Percentiles rank a stretch among this genome's conserved stretches.
Evolutionary conservation across 2,113 vertebrate species (phyloP).

Genomic region (Thunnus thynnus): DNA sequence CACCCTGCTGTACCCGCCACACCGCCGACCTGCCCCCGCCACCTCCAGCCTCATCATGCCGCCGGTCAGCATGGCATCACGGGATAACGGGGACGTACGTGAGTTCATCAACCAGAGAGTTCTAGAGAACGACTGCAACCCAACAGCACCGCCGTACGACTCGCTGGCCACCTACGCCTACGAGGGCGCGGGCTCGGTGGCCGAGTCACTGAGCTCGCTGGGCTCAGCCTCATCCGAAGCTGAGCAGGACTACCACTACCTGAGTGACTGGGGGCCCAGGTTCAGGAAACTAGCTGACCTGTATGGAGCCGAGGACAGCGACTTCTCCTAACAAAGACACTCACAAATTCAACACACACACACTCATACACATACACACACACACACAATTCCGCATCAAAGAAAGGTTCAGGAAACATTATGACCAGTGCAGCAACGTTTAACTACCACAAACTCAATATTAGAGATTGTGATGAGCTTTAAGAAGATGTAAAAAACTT

Average conservation of each 20-base stretch:
- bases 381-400: not conserved
- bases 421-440: not conserved
- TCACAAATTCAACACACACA: not conserved
- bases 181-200: slow-evolving; percentile 93
- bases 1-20: slow-evolving; percentile 84
- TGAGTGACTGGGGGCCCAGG: slow-evolving; percentile 96
- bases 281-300: slow-evolving; percentile 96
- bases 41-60: slow-evolving; percentile 65
- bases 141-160: slow-evolving; percentile 94
- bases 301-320: slow-evolving; percentile 91
- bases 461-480: slow-evolving; percentile 34
- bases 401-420: not conserved
- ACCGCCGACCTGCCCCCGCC: slow-evolving; percentile 71
- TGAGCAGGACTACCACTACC: slow-evolving; percentile 96
- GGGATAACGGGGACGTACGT: slow-evolving; percentile 92
- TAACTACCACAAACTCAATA: not conserved
- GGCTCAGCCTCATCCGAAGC: slow-evolving; percentile 90
- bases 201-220: slow-evolving; percentile 94
- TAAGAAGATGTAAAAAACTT: slow-evolving; percentile 14
- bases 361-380: not conserved
- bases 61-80: slow-evolving; percentile 65
- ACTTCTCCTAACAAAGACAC: slow-evolving; percentile 88
- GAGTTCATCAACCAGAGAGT: slow-evolving; percentile 96
- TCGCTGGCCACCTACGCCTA: slow-evolving; percentile 96
- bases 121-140: slow-evolving; percentile 92